These are phyloP conservation scores for Nesidiocoris tenuis DNA, from an alignment of 2,888 invertebrate genomes.

Conservation along the genomic window DNA sequence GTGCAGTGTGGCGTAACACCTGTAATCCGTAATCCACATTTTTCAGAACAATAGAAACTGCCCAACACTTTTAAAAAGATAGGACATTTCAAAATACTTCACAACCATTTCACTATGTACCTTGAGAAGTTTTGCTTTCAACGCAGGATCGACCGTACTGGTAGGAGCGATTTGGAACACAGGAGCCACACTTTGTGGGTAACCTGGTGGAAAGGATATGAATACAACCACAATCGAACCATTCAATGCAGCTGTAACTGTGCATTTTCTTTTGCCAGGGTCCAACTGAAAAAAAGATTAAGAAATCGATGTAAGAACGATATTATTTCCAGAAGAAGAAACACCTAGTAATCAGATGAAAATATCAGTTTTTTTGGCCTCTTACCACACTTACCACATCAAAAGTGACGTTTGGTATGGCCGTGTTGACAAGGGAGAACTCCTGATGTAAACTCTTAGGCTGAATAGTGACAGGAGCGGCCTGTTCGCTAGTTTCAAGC, in stretches of 20 bases:
- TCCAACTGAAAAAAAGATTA: conserved; percentile 56
- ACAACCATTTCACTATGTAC: conserved; percentile 53
- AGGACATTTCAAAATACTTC: neutral
- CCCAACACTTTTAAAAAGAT: neutral
- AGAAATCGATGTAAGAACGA: neutral
- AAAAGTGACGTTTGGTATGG: conserved; percentile 69
- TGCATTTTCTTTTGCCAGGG: conserved; percentile 60
- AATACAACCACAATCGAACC: conserved; percentile 61
- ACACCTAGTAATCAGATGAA: too few species aligned
- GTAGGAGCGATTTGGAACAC: conserved; percentile 68
- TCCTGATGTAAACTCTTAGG: conserved; percentile 66
- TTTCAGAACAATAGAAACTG: neutral
- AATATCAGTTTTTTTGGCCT: neutral
- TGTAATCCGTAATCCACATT: conserved; percentile 50
- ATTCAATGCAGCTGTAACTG: conserved; percentile 60
- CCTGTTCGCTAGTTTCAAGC: conserved; percentile 36
- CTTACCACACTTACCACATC: conserved; percentile 55
- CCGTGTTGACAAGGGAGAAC: conserved; percentile 72
- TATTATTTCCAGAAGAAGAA: neutral
- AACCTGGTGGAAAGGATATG: conserved; percentile 70
- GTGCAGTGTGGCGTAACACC: conserved; percentile 74
- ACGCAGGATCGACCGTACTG: conserved; percentile 68
- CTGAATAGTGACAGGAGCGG: conserved; percentile 9
- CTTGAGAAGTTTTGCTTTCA: conserved; percentile 74
- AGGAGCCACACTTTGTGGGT: conserved; percentile 68